Base-by-base conservation (phyloP, 2,888 invertebrate species). In the Amphiduros pacificus region DNA sequence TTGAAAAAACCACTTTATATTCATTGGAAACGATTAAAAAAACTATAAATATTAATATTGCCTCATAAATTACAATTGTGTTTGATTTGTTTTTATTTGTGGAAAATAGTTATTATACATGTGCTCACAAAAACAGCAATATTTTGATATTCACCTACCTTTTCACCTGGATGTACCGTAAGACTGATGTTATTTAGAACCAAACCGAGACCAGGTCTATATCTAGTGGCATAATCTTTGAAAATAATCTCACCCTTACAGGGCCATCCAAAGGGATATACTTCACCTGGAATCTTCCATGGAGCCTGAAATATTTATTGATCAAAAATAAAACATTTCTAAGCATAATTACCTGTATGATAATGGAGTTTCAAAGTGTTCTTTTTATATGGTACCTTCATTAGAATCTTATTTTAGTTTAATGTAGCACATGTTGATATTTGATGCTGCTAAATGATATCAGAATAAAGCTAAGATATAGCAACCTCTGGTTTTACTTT, bases 401-500 rank as follows among this genome's bases (percentile, higher is more conserved):
- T 36, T 17, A 36, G 36, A 17, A 36, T 9, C 9, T 11, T 36
- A 11, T 36, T 36, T 36, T 9, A 17, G 36, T n/a, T n/a, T n/a
- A n/a, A n/a, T n/a, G n/a, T n/a, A n/a, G n/a, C n/a, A n/a, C n/a
- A n/a, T n/a, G n/a, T n/a, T n/a, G n/a, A n/a, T 36, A 36, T 36
- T 36, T 17, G 9, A 11, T 11, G 17, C 36, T 36, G 9, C 17
- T 9, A 36, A 17, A 9, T 17, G 36, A 36, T 11, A 11, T 36
- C 17, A 11, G 9, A 36, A 11, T 36, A 17, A 11, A 36, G 17
- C 17, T 9, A 17, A 9, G 36, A 17, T 11, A 22, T 44, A 11
- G 4, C 2, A 40, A 64, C 70, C 62, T 70, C 70, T 5, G 56
- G 44, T n/a, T 55, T 55, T 9, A 63, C 20, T 3, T 66, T 61